Evolutionary conservation across 2,888 invertebrate genomes (phyloP).

Genomic region (Athalia cordata): DNA sequence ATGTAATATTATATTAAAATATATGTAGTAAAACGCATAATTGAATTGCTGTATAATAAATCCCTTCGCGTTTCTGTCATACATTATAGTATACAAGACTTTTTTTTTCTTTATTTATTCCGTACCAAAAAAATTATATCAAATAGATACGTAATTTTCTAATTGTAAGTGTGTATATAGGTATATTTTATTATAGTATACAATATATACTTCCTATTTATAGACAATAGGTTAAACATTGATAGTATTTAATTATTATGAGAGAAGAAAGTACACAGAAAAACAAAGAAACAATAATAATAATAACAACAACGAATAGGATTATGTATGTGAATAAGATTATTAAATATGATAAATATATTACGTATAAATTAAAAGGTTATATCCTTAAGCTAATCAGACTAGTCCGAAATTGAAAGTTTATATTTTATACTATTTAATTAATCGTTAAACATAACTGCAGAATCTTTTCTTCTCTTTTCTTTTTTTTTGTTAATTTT

Average conservation of each 20-base stretch:
- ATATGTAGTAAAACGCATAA: too few species aligned
- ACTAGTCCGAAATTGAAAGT: constrained; percentile 45
- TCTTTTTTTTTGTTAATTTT: constrained; percentile 1
- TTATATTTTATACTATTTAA: neutral
- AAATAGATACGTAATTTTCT: neutral
- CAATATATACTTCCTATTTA: neutral
- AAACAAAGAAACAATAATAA: neutral
- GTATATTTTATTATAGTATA: neutral
- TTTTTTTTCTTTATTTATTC: neutral
- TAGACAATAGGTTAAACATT: neutral
- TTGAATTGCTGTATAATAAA: too few species aligned
- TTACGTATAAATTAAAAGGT: neutral
- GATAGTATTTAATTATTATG: neutral
- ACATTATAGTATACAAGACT: neutral
- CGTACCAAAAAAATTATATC: neutral
- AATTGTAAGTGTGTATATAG: neutral
- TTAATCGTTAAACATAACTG: neutral
- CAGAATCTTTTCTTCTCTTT: constrained; percentile 4
- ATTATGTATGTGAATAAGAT: neutral
- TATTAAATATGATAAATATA: neutral
- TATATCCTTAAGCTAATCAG: constrained; percentile 38
- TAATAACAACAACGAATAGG: neutral
- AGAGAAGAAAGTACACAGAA: too few species aligned
- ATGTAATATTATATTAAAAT: too few species aligned
- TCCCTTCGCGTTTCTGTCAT: too few species aligned